Evolutionary conservation across 2,113 vertebrate genomes (phyloP).

Genomic region (Ancistrus triradiatus): DNA sequence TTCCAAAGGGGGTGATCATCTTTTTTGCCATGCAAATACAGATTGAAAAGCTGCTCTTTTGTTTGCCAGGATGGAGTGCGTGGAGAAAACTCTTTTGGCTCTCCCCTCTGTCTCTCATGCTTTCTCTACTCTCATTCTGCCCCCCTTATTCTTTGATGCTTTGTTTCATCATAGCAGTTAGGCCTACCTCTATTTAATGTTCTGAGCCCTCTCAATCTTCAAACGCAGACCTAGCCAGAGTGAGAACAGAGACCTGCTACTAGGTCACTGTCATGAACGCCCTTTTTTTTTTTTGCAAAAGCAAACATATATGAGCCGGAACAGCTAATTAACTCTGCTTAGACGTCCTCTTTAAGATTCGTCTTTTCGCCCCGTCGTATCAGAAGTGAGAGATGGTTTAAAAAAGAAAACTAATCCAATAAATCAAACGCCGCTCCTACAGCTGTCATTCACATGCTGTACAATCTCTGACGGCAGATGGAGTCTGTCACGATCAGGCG

Average conservation of each 20-base stretch:
- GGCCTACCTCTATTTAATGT: constrained; percentile 8
- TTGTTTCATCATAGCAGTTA: constrained; percentile 22
- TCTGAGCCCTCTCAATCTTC: not conserved
- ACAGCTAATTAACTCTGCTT: too few relatives aligned
- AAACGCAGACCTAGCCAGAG: not conserved
- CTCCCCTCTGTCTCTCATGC: not conserved
- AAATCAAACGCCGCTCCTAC: constrained; percentile 4
- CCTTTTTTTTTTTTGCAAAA: constrained; percentile 1
- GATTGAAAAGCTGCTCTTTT: constrained; percentile 17
- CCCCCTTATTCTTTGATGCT: constrained; percentile 20
- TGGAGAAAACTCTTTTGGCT: too few relatives aligned
- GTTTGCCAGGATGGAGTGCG: not conserved
- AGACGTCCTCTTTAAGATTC: too few relatives aligned
- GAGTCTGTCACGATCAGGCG: not conserved
- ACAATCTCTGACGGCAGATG: constrained; percentile 6
- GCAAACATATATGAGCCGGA: constrained; percentile 1
- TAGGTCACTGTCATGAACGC: not conserved
- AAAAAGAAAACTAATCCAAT: not conserved
- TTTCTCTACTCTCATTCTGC: not conserved
- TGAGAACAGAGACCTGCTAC: too few relatives aligned
- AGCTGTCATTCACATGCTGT: not conserved
- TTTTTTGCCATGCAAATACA: constrained; percentile 29
- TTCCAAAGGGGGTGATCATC: constrained; percentile 10
- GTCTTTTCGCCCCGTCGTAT: too few relatives aligned
- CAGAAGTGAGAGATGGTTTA: too few relatives aligned